Conservation (phyloP, 2,113 vertebrate genomes). For the Notarius lentiginosus region DNA sequence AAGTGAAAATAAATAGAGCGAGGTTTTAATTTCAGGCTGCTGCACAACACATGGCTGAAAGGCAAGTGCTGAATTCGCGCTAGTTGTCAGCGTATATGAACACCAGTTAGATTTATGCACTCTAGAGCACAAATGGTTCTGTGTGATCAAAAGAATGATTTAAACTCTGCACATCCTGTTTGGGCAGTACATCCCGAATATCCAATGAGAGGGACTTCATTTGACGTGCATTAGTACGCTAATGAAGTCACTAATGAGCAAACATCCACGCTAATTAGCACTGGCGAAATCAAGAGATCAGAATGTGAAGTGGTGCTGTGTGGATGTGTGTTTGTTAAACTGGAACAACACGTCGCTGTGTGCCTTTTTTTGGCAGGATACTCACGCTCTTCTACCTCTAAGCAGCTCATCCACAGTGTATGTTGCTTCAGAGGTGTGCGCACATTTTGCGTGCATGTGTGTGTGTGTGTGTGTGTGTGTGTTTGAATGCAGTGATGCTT, state of each 20-base stretch:
- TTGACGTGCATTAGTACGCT: constrained; percentile 50
- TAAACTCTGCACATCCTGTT: background rate
- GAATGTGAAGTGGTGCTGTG: background rate
- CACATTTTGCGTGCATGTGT: background rate
- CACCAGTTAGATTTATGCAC: background rate
- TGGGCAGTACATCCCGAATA: background rate
- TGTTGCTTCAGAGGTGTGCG: background rate
- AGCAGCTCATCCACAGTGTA: constrained; percentile 6
- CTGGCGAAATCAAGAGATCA: constrained; percentile 23
- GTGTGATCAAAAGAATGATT: background rate
- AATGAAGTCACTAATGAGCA: constrained; percentile 56
- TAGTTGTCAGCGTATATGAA: background rate
- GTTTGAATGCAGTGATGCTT: background rate
- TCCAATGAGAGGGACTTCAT: constrained; percentile 49
- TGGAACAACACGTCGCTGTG: background rate
- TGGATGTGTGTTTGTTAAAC: background rate
- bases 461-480: background rate
- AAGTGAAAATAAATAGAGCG: background rate
- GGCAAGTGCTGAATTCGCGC: background rate
- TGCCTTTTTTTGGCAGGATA: background rate
- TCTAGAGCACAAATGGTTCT: background rate
- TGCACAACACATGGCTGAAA: background rate
- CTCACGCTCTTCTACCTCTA: background rate
- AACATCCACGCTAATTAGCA: constrained; percentile 45
- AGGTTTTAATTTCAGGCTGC: background rate